A percentile compares a stretch with the other conserved stretches of the same genome.
phyloP scores from a whole-genome alignment of 1,140 invertebrate genomes.

The Macrobrachium nipponense region DNA sequence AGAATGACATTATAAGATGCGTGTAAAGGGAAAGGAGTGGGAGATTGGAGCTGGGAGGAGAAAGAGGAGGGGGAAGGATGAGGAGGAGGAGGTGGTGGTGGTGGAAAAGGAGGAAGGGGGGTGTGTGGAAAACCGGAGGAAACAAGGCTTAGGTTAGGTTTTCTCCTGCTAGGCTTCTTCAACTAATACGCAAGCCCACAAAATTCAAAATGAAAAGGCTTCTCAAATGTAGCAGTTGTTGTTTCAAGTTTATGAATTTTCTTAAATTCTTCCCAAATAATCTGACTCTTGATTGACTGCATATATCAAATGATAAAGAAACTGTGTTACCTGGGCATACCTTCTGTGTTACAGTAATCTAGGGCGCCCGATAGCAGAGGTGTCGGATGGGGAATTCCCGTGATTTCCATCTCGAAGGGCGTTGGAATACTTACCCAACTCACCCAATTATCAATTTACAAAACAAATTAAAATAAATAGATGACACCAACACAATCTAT shows the following conservation, averaged over 20 bases:
- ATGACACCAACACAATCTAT: conserved; percentile 31
- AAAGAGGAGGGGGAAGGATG: too few species aligned
- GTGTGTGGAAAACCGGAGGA: too few species aligned
- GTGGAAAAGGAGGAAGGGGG: too few species aligned
- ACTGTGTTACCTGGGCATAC: conserved; percentile 59
- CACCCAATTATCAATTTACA: conserved; percentile 47
- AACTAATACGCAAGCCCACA: too few species aligned
- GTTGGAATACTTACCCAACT: conserved; percentile 63
- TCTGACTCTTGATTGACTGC: conserved; percentile 11
- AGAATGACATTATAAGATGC: too few species aligned
- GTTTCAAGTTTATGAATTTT: neutral
- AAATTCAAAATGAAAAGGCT: too few species aligned
- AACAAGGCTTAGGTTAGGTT: too few species aligned
- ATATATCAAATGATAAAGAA: conserved; percentile 40
- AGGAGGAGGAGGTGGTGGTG: too few species aligned
- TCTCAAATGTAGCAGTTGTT: too few species aligned
- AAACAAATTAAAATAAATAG: conserved; percentile 20
- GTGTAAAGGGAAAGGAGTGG: too few species aligned
- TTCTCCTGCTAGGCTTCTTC: too few species aligned
- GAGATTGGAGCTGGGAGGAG: too few species aligned
- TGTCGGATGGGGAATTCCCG: conserved; percentile 51
- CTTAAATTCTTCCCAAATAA: neutral
- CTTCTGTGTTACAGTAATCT: conserved; percentile 50
- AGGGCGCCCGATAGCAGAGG: conserved; percentile 54
- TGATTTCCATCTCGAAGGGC: conserved; percentile 56